Evolutionary conservation across 2,797 vertebrate species (phyloP).

Genomic region (Pteronotus mesoamericanus): DNA sequence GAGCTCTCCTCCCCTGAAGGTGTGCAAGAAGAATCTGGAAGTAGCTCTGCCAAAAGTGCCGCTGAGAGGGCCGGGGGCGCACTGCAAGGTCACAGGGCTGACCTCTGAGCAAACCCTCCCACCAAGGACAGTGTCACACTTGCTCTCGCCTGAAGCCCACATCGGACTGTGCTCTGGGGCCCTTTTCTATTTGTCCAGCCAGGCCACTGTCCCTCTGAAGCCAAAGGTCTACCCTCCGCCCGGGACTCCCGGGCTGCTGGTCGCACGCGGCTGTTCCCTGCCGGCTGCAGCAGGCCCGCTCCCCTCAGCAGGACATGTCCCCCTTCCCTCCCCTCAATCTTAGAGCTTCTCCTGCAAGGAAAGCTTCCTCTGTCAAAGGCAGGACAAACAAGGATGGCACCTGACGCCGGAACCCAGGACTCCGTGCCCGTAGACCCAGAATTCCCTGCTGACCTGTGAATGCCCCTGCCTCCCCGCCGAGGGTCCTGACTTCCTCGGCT

Average conservation of each 20-base stretch:
- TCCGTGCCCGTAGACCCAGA: neutral
- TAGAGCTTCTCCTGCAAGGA: neutral
- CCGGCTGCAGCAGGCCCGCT: slow-evolving; percentile 4
- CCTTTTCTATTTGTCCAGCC: neutral
- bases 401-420: neutral
- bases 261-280: slow-evolving; percentile 59
- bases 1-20: neutral
- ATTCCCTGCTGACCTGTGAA: too few species aligned
- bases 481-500: neutral
- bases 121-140: neutral
- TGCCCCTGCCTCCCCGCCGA: accelerated
- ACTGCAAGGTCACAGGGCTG: neutral
- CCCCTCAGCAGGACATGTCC: slow-evolving; percentile 39
- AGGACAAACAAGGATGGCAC: too few species aligned
- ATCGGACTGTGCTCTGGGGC: accelerated
- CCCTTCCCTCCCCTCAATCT: neutral
- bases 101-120: neutral
- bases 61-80: neutral
- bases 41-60: neutral
- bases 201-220: neutral
- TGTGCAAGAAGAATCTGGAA: neutral
- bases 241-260: slow-evolving; percentile 19
- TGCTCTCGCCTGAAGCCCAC: neutral
- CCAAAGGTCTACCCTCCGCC: neutral
- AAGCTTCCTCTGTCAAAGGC: neutral